Evolutionary conservation across 2,888 invertebrate species (phyloP).

Genomic region (Girardia tigrina): DNA sequence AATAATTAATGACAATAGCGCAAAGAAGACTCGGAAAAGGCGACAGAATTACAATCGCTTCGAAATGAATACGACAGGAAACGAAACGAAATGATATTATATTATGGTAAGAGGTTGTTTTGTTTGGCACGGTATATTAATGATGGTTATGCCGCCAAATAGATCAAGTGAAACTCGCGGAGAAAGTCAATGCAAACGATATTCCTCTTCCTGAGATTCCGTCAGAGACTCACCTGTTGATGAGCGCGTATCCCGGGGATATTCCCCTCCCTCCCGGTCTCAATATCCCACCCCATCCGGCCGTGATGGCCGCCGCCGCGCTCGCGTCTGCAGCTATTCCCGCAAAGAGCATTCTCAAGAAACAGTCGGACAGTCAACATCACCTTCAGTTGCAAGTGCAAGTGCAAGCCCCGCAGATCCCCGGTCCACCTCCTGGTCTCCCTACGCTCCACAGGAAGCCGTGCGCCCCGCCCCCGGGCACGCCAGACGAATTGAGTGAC

Average conservation of each 20-base stretch:
- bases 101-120: slow-evolving; percentile 57
- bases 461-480: slow-evolving; percentile 43
- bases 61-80: slow-evolving; percentile 82
- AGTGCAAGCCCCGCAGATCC: slow-evolving; percentile 38
- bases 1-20: slow-evolving; percentile 57
- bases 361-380: slow-evolving; percentile 2
- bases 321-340: not conserved
- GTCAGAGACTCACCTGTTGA: not conserved
- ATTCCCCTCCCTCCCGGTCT: slow-evolving; percentile 40
- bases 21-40: slow-evolving; percentile 86
- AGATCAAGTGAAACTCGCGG: slow-evolving; percentile 74
- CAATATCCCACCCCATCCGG: slow-evolving; percentile 17
- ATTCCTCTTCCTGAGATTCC: slow-evolving; percentile 66
- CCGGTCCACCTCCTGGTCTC: slow-evolving; percentile 45
- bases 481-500: slow-evolving; percentile 48
- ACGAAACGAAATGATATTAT: slow-evolving; percentile 69
- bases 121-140: not conserved
- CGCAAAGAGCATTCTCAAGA: slow-evolving; percentile 15
- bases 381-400: not conserved
- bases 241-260: not conserved
- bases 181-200: slow-evolving; percentile 80
- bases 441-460: slow-evolving; percentile 43
- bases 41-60: slow-evolving; percentile 67
- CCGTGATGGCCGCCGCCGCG: slow-evolving; percentile 28
- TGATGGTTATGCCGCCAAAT: too few species aligned